Base-by-base conservation (phyloP, 2,888 invertebrate genomes). In the Chrysotoxum bicinctum region DNA sequence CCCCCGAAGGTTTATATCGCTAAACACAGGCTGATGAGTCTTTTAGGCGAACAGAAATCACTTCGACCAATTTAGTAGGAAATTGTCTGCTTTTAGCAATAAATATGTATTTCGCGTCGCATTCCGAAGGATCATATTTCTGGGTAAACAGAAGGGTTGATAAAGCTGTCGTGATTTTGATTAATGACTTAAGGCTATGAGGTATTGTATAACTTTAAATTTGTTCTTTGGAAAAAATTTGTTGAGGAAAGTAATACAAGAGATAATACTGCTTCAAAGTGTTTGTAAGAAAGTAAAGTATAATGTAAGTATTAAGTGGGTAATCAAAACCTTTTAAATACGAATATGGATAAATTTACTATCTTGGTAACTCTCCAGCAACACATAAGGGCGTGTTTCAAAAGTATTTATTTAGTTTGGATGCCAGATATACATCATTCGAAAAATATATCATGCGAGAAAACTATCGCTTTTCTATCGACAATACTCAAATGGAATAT, bases 111-210 rank as follows among this genome's bases (percentile, higher is more conserved):
- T 62, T 48, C 52, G 48, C 16, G 56, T 12, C 81, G 23, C 81
- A 81, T 81, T 81, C 76, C 76, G 32, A 76, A 14, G 70, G 70
- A 81, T 81, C 76, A 35, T 48, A 30, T 81, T 81, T 64, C 81
- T 50, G 23, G 45, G 48, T 32, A 64, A 64, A 48, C 35, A 80
- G 9, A 21, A 21, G 45, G 45, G 45, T 43, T 40, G 43, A 26
- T n/a, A 52, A 43, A 37, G 68, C 35, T 60, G 50, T 64, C 48
- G 62, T 70, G 70, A 70, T 76, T 76, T 81, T 81, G 76, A 81
- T 81, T 81, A 70, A 81, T 81, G 81, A 50, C 50, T 64, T 64
- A 19, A 45, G 30, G 14, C 64, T 45, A 32, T 30, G 12, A 19
- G 4, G 4, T 37, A 26, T 21, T 2, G 60, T 4, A 19, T 45